Conservation (phyloP, 2,888 invertebrate genomes). For the Gibbula magus region DNA sequence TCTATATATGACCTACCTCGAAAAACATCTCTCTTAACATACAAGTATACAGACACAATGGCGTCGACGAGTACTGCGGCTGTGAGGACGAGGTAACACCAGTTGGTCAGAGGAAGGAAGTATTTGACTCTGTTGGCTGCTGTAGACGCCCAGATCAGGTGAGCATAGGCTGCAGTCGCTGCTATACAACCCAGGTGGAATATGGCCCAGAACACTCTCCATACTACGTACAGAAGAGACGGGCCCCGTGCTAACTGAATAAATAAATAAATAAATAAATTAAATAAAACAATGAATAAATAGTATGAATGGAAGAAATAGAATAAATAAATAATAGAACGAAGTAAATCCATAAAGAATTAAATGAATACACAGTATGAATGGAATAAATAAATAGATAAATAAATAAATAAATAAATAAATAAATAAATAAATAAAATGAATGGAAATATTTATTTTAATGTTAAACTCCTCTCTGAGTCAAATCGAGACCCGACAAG, state of each 20-base stretch:
- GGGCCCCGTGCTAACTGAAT: not conserved
- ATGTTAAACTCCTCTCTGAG: too few relatives aligned
- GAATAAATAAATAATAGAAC: too few relatives aligned
- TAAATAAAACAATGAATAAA: too few relatives aligned
- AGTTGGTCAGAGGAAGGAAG: constrained; percentile 50
- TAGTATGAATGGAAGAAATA: too few relatives aligned
- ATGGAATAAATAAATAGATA: too few relatives aligned
- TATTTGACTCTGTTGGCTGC: constrained; percentile 37
- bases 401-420: too few relatives aligned
- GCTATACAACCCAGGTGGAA: constrained; percentile 39
- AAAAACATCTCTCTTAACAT: not conserved
- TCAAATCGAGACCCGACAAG: too few relatives aligned
- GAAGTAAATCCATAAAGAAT: too few relatives aligned
- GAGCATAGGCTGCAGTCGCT: constrained; percentile 24
- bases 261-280: too few relatives aligned
- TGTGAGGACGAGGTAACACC: constrained; percentile 40
- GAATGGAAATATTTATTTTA: too few relatives aligned
- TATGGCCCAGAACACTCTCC: constrained; percentile 38
- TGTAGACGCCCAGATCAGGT: not conserved
- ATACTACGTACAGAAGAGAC: constrained; percentile 28
- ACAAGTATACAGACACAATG: not conserved
- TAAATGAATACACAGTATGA: too few relatives aligned
- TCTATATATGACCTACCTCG: not conserved
- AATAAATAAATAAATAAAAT: too few relatives aligned
- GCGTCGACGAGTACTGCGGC: constrained; percentile 34